These are phyloP conservation scores for Apogon talboti DNA, from an alignment of 2,797 vertebrate species.

Conservation along the genomic window DNA sequence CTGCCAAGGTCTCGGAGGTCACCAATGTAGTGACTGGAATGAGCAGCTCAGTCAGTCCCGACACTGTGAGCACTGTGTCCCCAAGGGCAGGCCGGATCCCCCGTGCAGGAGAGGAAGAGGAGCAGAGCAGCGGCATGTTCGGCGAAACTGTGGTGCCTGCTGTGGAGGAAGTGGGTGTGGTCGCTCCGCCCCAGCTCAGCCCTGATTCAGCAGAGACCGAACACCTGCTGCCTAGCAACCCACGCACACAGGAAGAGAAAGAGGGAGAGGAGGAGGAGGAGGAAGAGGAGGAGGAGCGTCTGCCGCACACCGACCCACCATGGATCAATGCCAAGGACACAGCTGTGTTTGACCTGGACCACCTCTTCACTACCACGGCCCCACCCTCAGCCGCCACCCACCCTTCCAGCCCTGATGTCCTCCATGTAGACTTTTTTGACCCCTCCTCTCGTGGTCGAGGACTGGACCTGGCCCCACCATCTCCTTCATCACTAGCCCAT, in stretches of 20 bases:
- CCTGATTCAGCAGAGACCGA: conserved; percentile 81
- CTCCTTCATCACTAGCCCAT: conserved; percentile 67
- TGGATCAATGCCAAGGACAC: conserved; percentile 79
- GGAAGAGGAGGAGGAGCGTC: conserved; percentile 62
- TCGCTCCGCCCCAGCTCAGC: conserved; percentile 60
- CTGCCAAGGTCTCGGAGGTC: conserved; percentile 60
- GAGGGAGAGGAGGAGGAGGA: conserved; percentile 57
- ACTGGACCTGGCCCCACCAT: conserved; percentile 73
- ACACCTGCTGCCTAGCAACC: conserved; percentile 70
- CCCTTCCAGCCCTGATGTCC: conserved; percentile 77
- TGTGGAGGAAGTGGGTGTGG: conserved; percentile 44
- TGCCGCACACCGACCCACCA: conserved; percentile 74
- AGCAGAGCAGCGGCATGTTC: conserved; percentile 89
- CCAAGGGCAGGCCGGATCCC: conserved; percentile 55
- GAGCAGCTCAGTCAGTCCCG: conserved; percentile 49
- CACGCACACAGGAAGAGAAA: conserved; percentile 29
- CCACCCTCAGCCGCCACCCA: conserved; percentile 46
- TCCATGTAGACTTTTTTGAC: conserved; percentile 90
- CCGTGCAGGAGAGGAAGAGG: conserved; percentile 83
- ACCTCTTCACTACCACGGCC: conserved; percentile 47
- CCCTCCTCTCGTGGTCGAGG: conserved; percentile 75
- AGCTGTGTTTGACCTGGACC: conserved; percentile 77
- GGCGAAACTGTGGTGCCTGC: conserved; percentile 51
- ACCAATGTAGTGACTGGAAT: conserved; percentile 51
- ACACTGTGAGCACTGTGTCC: conserved; percentile 54